phyloP scores from a whole-genome alignment of 2,888 invertebrate species.

The Meiosimyza decipiens region DNA sequence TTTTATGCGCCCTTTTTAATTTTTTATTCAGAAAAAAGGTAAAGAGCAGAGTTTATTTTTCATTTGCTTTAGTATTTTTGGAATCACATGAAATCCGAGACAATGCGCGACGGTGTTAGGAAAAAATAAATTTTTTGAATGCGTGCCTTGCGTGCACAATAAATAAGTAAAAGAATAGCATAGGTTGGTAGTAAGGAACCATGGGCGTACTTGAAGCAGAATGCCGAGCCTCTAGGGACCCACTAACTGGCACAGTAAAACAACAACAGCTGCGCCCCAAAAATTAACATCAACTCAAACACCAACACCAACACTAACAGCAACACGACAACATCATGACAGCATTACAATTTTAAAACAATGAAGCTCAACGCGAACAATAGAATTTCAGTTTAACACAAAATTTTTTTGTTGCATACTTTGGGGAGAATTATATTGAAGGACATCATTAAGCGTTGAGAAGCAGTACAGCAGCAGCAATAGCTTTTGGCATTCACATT shows the following conservation, averaged over 20 bases:
- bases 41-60: too few species aligned
- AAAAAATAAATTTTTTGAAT: conserved; percentile 27
- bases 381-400: not conserved
- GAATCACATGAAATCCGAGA: not conserved
- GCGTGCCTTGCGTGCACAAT: conserved; percentile 45
- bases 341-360: conserved; percentile 18
- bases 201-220: conserved; percentile 5
- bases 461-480: too few species aligned
- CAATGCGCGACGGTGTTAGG: not conserved
- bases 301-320: not conserved
- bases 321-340: not conserved
- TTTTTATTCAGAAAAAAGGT: too few species aligned
- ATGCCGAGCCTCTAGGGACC: conserved; percentile 16
- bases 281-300: conserved; percentile 8
- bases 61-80: not conserved
- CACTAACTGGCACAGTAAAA: not conserved
- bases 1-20: not conserved
- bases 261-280: conserved; percentile 11
- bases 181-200: not conserved
- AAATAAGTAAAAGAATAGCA: conserved; percentile 18
- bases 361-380: not conserved
- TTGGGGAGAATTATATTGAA: not conserved
- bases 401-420: conserved; percentile 16
- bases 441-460: not conserved
- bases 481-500: too few species aligned